Evolutionary conservation across 2,113 vertebrate genomes (phyloP).

Genomic region (Haliaeetus leucogaster): DNA sequence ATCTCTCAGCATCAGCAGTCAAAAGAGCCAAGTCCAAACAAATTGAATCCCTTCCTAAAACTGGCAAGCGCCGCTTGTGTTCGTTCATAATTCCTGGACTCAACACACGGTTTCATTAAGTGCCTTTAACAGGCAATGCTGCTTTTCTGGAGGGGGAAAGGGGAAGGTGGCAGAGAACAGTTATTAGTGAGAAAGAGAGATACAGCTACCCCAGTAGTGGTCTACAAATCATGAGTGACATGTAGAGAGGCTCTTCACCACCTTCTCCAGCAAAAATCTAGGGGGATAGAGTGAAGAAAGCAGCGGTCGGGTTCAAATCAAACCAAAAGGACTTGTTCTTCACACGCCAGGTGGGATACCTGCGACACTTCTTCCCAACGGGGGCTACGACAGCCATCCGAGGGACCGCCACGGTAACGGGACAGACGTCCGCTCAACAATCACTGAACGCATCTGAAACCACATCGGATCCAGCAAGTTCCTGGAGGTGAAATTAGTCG

Average conservation of each 20-base stretch:
- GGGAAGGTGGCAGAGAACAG: neutral
- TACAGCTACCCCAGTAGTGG: neutral
- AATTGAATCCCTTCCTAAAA: neutral
- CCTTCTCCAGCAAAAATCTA: neutral
- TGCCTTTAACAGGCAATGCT: neutral
- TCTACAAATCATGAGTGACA: neutral
- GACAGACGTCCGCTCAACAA: fast-evolving
- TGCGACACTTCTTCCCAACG: fast-evolving
- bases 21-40: neutral
- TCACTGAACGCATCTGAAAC: neutral
- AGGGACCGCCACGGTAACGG: fast-evolving
- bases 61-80: neutral
- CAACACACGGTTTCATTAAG: neutral
- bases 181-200: neutral
- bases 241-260: neutral
- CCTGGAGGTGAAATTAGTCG: neutral
- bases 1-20: neutral
- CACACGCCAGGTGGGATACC: neutral
- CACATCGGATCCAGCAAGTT: neutral
- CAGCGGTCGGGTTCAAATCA: neutral
- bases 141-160: neutral
- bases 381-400: fast-evolving
- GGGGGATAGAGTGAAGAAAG: neutral
- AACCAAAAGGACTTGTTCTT: neutral
- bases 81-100: neutral